Percentiles rank a stretch among this genome's conserved stretches.
These are phyloP conservation scores for Callocephalon fimbriatum DNA, from an alignment of 2,113 vertebrate genomes.

Conservation along the genomic window DNA sequence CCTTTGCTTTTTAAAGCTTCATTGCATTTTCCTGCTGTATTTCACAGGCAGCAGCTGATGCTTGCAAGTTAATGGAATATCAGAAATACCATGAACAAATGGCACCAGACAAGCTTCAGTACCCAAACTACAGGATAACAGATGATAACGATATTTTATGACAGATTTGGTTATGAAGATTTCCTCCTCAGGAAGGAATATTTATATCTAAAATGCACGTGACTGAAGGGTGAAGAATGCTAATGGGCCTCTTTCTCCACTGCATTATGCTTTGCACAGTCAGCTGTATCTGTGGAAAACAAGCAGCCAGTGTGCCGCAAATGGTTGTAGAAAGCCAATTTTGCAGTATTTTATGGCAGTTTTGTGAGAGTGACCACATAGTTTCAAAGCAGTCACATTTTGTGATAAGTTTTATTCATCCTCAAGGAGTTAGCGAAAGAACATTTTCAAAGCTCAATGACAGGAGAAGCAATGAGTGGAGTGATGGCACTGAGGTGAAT, in stretches of 20 bases:
- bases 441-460: neutral
- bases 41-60: slow-evolving; percentile 68
- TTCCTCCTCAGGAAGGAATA: neutral
- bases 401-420: neutral
- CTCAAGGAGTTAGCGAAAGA: neutral
- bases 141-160: neutral
- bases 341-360: neutral
- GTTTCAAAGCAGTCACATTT: neutral
- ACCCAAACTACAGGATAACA: slow-evolving; percentile 39
- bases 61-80: slow-evolving; percentile 68
- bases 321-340: neutral
- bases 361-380: neutral
- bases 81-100: slow-evolving; percentile 60
- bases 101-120: slow-evolving; percentile 47
- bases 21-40: neutral
- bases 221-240: neutral
- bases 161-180: neutral
- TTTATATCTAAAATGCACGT: neutral
- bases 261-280: neutral
- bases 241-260: neutral
- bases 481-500: neutral
- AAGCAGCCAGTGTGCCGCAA: neutral
- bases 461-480: neutral
- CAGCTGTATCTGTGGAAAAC: neutral
- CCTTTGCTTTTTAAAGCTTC: neutral